Conservation (phyloP, 1,140 invertebrate species). For the Lucilia sericata region DNA sequence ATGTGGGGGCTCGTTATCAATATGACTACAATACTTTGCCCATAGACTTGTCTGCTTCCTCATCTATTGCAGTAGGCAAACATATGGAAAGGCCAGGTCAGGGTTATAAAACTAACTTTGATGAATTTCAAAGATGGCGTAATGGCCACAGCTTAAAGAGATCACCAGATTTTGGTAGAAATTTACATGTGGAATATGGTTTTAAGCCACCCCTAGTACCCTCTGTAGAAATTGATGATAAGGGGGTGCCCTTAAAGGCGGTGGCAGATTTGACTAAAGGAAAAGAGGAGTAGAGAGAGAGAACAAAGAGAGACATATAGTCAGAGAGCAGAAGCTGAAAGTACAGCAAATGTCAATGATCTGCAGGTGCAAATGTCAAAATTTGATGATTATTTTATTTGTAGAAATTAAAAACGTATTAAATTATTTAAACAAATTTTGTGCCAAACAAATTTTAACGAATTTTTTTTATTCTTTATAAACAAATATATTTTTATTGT, state of each 20-base stretch:
- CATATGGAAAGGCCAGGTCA: constrained; percentile 56
- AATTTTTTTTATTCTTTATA: background rate
- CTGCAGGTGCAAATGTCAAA: too few species aligned
- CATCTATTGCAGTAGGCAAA: constrained; percentile 50
- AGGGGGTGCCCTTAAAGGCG: constrained; percentile 71
- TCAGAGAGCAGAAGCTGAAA: background rate
- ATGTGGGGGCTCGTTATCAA: constrained; percentile 55
- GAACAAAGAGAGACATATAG: background rate
- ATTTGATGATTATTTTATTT: background rate
- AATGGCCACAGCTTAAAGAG: constrained; percentile 63
- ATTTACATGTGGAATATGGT: constrained; percentile 81
- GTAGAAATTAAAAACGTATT: background rate
- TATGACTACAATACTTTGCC: constrained; percentile 64
- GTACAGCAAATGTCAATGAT: background rate
- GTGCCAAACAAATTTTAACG: constrained; percentile 3
- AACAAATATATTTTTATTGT: background rate
- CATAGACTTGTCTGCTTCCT: constrained; percentile 54
- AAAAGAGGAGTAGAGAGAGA: constrained; percentile 27
- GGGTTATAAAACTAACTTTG: constrained; percentile 65
- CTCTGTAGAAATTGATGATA: constrained; percentile 82
- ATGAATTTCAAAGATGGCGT: constrained; percentile 70
- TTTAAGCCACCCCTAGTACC: constrained; percentile 84
- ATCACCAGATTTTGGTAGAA: constrained; percentile 72
- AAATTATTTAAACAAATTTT: constrained; percentile 12
- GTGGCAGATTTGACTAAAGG: constrained; percentile 28